Evolutionary conservation across 2,113 vertebrate species (phyloP).

Genomic region (Gnathonemus longibarbis): DNA sequence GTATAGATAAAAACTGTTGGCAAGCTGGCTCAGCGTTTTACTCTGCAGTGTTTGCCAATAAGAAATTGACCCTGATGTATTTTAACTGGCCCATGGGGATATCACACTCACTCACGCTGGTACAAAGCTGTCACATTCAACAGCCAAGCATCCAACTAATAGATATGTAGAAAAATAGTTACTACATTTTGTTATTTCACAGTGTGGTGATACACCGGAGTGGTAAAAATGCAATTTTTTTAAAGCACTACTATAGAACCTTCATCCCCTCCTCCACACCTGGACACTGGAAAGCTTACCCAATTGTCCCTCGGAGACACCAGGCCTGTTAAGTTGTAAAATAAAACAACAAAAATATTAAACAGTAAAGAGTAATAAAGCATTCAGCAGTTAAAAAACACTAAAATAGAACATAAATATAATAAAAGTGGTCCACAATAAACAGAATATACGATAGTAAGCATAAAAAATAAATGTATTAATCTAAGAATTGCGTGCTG

Average conservation of each 20-base stretch:
- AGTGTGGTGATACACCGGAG: background rate
- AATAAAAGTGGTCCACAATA: background rate
- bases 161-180: background rate
- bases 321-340: background rate
- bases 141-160: background rate
- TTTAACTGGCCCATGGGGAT: background rate
- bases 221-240: background rate
- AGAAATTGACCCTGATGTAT: background rate
- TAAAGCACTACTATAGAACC: background rate
- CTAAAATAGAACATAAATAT: background rate
- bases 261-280: background rate
- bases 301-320: background rate
- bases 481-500: background rate
- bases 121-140: background rate
- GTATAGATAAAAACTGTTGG: background rate
- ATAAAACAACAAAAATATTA: background rate
- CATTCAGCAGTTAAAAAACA: background rate
- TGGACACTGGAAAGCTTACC: too few species aligned
- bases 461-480: background rate
- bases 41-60: background rate
- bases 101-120: background rate
- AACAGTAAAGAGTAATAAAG: background rate
- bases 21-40: background rate
- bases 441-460: background rate
- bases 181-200: background rate